Percentiles rank a stretch among this genome's conserved stretches.
Conservation (phyloP, 35 echinoderm and acorn worm species). For the Diadema setosum region DNA sequence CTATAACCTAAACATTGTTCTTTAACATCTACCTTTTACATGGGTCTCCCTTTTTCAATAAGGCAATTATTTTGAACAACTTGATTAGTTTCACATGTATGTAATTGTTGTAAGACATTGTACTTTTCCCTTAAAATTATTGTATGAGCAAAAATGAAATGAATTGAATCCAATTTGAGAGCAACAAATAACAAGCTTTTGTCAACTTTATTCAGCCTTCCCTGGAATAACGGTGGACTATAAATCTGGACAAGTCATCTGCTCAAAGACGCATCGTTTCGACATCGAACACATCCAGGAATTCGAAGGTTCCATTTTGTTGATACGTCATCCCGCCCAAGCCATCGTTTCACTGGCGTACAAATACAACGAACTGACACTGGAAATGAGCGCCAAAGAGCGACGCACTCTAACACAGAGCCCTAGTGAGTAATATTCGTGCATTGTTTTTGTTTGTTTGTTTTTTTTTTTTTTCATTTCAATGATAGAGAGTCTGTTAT, state of each 20-base stretch:
- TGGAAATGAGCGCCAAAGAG: neutral
- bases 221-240: slow-evolving; percentile 2
- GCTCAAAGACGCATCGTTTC: slow-evolving; percentile 12
- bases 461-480: too few species aligned
- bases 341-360: slow-evolving; percentile 18
- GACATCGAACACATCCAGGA: slow-evolving; percentile 4
- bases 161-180: too few species aligned
- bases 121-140: too few species aligned
- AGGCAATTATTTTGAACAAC: too few species aligned
- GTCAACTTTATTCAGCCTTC: neutral
- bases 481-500: too few species aligned
- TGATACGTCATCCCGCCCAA: slow-evolving; percentile 13
- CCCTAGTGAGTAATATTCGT: neutral
- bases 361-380: neutral
- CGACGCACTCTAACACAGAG: neutral
- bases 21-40: too few species aligned
- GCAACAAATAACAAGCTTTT: too few species aligned
- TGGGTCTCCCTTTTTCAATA: too few species aligned
- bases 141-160: too few species aligned
- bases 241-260: neutral
- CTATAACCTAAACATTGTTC: too few species aligned
- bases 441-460: neutral
- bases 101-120: too few species aligned
- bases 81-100: too few species aligned
- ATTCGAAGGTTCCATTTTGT: slow-evolving; percentile 29